Evolutionary conservation across 1,140 invertebrate species (phyloP), one percentile per base, ranked within the genome.

Genomic region (Cherax destructor): DNA sequence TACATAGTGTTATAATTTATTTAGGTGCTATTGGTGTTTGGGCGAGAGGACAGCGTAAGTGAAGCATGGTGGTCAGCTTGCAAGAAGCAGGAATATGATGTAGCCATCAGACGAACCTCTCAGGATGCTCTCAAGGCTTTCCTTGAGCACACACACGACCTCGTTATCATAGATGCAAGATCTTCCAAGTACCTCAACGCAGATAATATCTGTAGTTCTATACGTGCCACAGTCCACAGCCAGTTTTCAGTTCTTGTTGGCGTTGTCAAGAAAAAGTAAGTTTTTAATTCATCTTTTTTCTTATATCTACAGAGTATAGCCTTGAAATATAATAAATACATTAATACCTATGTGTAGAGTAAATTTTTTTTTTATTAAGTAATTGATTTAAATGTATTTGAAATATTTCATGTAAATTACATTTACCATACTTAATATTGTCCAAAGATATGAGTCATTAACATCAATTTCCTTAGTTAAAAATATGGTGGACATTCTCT

Each of bases 231-330:
- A 13, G 87, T 83, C 3, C 59, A 49, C 0, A 92, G 92, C 24
- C 76, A 90, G 47, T 78, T 87, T n/a, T 56, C 88, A 16, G 89
- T 93, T 11, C 49, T 93, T 7, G 79, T 93, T 6, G 93, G 91
- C 21, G 86, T 93, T 56, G 93, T 93, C 41, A 93, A 92, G 78
- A 85, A 85, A 52, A 93, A 91, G 92, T 91, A 86, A 56, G 91
- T 69, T 24, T 77, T 61, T 21, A 50, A 52, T n/a, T 80, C 18
- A 52, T 24, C 41, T 80, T 52, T 24, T 78, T 30, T 47, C 30
- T 50, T 78, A 24, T 16, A 65, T 65, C 4, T n/a, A n/a, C n/a
- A n/a, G n/a, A n/a, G n/a, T n/a, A n/a, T n/a, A n/a, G n/a, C n/a
- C n/a, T n/a, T n/a, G n/a, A n/a, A n/a, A n/a, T n/a, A n/a, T n/a